A percentile compares a stretch with the other conserved stretches of the same genome.
Conservation (phyloP, 2,113 vertebrate genomes). For the Tretioscincus oriximinensis region DNA sequence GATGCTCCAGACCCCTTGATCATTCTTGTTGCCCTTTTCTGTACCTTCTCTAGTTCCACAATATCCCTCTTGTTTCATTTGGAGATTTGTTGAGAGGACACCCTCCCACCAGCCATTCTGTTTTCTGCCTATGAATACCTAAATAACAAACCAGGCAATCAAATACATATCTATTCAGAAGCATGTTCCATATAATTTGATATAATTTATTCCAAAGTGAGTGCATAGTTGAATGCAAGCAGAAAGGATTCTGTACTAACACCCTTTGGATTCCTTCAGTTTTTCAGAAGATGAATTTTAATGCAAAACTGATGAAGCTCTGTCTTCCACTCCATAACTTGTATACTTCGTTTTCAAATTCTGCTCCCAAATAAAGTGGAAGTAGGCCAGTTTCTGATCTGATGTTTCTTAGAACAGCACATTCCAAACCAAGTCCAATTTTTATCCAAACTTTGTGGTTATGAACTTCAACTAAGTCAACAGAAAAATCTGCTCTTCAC, state of each 20-base stretch:
- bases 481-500: slow-evolving; percentile 25
- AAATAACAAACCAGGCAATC: not conserved
- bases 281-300: not conserved
- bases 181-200: not conserved
- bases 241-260: not conserved
- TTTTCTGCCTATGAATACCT: not conserved
- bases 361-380: not conserved
- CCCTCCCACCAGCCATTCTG: too few relatives aligned
- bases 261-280: not conserved
- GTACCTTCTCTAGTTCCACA: too few relatives aligned
- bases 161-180: not conserved
- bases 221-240: not conserved
- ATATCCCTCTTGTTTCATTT: too few relatives aligned
- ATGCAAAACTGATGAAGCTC: slow-evolving; percentile 4
- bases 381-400: not conserved
- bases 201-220: not conserved
- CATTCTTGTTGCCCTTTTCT: too few relatives aligned
- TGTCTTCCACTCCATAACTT: not conserved
- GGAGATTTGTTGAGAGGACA: too few relatives aligned
- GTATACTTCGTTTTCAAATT: slow-evolving; percentile 6
- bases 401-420: not conserved
- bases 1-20: too few relatives aligned
- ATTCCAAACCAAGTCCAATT: slow-evolving; percentile 2
- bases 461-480: not conserved
- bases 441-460: slow-evolving; percentile 20